Evolutionary conservation across 1,140 invertebrate species (phyloP).

Genomic region (Nymphalis io): DNA sequence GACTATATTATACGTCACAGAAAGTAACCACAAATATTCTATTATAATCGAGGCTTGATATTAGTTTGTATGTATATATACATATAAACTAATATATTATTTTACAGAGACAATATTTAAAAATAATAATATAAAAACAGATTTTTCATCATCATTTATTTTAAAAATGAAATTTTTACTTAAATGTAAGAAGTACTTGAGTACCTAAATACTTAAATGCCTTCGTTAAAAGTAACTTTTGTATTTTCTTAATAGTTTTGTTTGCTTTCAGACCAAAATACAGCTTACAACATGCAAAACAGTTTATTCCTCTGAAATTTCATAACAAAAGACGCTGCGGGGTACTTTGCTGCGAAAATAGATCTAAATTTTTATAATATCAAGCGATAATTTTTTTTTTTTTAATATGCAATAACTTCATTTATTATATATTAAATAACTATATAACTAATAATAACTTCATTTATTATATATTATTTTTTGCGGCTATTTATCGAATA

Average conservation of each 20-base stretch:
- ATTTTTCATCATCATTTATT: neutral
- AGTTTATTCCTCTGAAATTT: constrained; percentile 8
- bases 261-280: constrained; percentile 10
- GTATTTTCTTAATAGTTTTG: constrained; percentile 19
- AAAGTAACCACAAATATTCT: too few relatives aligned
- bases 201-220: neutral
- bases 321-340: neutral
- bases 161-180: neutral
- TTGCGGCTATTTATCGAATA: too few relatives aligned
- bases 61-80: too few relatives aligned
- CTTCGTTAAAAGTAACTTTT: constrained; percentile 14
- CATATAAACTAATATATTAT: too few relatives aligned
- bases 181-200: neutral
- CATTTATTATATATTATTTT: too few relatives aligned
- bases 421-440: too few relatives aligned
- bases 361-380: neutral
- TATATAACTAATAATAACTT: too few relatives aligned
- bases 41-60: too few relatives aligned
- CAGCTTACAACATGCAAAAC: neutral
- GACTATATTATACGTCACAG: too few relatives aligned
- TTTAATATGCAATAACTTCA: too few relatives aligned
- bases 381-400: neutral
- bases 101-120: neutral
- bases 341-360: constrained; percentile 2
- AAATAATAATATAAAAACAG: neutral